Percentiles rank a stretch among this genome's conserved stretches.
These are phyloP conservation scores for Euwallacea fornicatus DNA, from an alignment of 1,140 invertebrate species.

Conservation along the genomic window DNA sequence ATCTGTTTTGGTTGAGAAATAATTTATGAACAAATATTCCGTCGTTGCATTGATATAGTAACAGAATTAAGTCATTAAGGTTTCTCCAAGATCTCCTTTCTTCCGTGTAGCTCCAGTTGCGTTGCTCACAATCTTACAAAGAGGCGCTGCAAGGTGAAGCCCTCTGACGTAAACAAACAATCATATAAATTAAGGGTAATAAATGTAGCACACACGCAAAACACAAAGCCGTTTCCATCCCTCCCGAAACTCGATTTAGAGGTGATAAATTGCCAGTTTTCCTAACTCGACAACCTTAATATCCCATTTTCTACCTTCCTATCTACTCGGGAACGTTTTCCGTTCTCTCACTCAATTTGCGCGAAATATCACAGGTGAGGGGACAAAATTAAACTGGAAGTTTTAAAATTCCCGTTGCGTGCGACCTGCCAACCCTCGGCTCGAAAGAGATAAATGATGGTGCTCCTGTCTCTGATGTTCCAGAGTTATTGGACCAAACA, in stretches of 20 bases:
- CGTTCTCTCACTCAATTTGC: constrained; percentile 35
- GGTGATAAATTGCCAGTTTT: constrained; percentile 36
- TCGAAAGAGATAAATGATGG: constrained; percentile 36
- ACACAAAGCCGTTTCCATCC: constrained; percentile 20
- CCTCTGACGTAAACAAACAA: too few species aligned
- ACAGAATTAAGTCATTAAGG: too few species aligned
- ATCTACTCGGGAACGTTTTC: constrained; percentile 27
- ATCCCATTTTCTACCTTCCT: constrained; percentile 37
- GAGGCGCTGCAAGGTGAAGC: too few species aligned
- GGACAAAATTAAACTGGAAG: constrained; percentile 37
- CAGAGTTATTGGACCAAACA: constrained; percentile 2
- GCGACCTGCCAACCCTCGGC: constrained; percentile 28
- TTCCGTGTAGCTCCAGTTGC: too few species aligned
- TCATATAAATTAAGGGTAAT: background rate
- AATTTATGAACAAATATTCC: too few species aligned
- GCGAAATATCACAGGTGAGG: constrained; percentile 38
- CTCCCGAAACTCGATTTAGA: constrained; percentile 30
- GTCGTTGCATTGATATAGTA: too few species aligned
- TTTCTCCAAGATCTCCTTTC: too few species aligned
- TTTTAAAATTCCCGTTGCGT: constrained; percentile 39
- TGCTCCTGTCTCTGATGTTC: background rate
- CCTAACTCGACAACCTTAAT: constrained; percentile 35
- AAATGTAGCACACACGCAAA: constrained; percentile 24
- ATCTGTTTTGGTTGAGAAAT: too few species aligned
- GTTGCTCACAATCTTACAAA: background rate